These are phyloP conservation scores for Octodonta nipae DNA, from an alignment of 2,888 invertebrate species.

Conservation along the genomic window DNA sequence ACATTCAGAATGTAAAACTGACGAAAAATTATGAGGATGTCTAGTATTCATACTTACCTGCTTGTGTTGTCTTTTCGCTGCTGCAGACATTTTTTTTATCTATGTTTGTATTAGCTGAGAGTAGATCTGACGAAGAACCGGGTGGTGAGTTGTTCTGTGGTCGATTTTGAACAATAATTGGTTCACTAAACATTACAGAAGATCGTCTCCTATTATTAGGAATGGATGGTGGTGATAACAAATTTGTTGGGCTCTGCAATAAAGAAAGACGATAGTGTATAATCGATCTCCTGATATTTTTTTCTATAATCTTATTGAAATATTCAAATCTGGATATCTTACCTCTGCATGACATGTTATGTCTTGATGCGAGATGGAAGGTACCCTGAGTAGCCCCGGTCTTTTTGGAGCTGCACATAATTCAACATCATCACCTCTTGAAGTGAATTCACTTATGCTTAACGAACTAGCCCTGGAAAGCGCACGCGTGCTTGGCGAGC, in stretches of 20 bases:
- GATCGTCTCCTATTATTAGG: slow-evolving; percentile 61
- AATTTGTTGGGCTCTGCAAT: slow-evolving; percentile 49
- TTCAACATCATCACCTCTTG: slow-evolving; percentile 16
- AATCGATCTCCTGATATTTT: too few relatives aligned
- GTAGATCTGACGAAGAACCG: slow-evolving; percentile 26
- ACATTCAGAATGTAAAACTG: too few relatives aligned
- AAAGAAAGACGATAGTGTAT: slow-evolving; percentile 3
- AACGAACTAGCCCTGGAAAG: slow-evolving; percentile 30
- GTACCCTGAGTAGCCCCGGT: slow-evolving; percentile 46
- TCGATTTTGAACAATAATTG: slow-evolving; percentile 65
- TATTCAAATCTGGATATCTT: too few relatives aligned
- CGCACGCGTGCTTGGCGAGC: slow-evolving; percentile 25
- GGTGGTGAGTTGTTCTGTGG: slow-evolving; percentile 33
- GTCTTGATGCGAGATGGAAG: slow-evolving; percentile 48
- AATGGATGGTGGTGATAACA: slow-evolving; percentile 60
- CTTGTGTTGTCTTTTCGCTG: slow-evolving; percentile 82
- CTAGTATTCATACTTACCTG: slow-evolving; percentile 44
- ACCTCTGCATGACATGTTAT: slow-evolving; percentile 35
- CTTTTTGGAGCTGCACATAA: slow-evolving; percentile 33
- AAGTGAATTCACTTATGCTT: slow-evolving; percentile 24
- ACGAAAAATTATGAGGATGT: too few relatives aligned
- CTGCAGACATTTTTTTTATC: slow-evolving; percentile 57
- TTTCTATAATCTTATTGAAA: too few relatives aligned
- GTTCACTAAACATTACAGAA: slow-evolving; percentile 81
- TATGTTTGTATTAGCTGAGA: slow-evolving; percentile 23